Conservation (phyloP, 1,140 invertebrate species). For the Chionoecetes opilio region DNA sequence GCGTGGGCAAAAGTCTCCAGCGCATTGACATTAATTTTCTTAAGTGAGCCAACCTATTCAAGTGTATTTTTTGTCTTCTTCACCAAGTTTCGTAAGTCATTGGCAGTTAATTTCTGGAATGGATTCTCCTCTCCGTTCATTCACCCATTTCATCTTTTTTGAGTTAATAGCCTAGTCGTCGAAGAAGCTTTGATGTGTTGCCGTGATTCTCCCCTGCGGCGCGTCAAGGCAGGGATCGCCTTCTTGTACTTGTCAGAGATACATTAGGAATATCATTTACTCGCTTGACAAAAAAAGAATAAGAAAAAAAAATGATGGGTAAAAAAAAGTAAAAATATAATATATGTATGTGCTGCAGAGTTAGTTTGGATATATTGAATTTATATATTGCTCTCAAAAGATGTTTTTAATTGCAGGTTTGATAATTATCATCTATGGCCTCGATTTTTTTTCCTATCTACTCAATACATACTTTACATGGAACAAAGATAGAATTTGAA, state of each 20-base stretch:
- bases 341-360: too few relatives aligned
- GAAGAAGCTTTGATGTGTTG: not conserved
- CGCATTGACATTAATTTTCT: constrained; percentile 58
- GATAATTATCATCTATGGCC: too few relatives aligned
- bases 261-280: too few relatives aligned
- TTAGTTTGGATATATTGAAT: too few relatives aligned
- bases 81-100: constrained; percentile 52
- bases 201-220: not conserved
- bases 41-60: constrained; percentile 54
- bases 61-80: not conserved
- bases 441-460: too few relatives aligned
- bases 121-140: constrained; percentile 50
- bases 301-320: too few relatives aligned
- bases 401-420: too few relatives aligned
- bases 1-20: constrained; percentile 10
- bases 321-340: too few relatives aligned
- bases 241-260: not conserved
- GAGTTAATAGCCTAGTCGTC: constrained; percentile 24
- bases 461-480: too few relatives aligned
- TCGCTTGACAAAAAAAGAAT: too few relatives aligned
- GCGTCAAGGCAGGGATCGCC: not conserved
- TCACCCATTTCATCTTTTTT: constrained; percentile 42
- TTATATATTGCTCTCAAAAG: too few relatives aligned
- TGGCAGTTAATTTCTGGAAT: constrained; percentile 65
- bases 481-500: too few relatives aligned